Evolutionary conservation across 2,113 vertebrate genomes (phyloP), one percentile per base, ranked within the genome.

Genomic region (Oreochromis aureus): DNA sequence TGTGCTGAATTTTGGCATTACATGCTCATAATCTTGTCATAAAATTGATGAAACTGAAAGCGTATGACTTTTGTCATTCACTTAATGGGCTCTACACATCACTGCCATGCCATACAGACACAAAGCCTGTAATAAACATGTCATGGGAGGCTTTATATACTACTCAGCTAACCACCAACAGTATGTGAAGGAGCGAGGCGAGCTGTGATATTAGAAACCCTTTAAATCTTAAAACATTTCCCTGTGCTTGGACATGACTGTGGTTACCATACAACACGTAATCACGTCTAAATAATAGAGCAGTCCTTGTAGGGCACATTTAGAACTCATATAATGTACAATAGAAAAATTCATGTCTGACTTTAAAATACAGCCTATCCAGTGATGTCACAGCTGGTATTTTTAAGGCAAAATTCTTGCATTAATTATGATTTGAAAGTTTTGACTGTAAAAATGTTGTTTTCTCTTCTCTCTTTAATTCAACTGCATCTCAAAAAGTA

Each of bases 111-210:
- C 87, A 61, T 8, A 36, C 12, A 18, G 55, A 22, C 48, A 32
- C 80, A 63, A 10, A 85, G 69, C 82, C 84, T 92, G 34, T 86
- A 90, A 84, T 89, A 85, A 85, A 78, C 69, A 53, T 78, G 79
- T 87, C 86, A 56, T 4, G 54, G 39, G 54, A 10, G 55, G 71
- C 81, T 82, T 89, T 81, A 87, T 89, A 83, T 86, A 86, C 78
- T 58, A 1, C 84, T 80, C 55, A 7, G 48, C 59, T 79, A 54
- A 34, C 78, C 61, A 11, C 56, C 7, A 15, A 79, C 85, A 86
- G 87, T 3, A 58, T 66, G 30, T 76, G 53, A 53, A 55, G 71
- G 12, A 76, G 83, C 59, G 3, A 46, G 30, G 12, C 6, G 6
- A 13, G 55, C 55, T 27, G 6, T 27, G 55, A 7, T 27, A 69